These are phyloP conservation scores for Montipora foliosa DNA, from an alignment of 64 coral and sea anemone genomes.

Conservation along the genomic window DNA sequence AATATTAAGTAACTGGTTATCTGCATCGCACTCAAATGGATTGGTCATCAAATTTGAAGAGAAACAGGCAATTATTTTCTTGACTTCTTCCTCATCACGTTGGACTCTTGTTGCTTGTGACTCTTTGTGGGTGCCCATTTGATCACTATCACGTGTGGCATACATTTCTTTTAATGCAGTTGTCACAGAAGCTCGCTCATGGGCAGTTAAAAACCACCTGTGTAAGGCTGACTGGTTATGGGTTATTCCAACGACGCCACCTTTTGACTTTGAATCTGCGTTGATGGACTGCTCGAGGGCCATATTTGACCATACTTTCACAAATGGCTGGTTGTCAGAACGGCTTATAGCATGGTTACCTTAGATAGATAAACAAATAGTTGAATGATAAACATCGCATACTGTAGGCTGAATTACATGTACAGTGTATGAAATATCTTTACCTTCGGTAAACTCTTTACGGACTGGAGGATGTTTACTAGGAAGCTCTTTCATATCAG, in stretches of 20 bases:
- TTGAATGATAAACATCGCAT: background rate
- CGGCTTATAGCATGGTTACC: slow-evolving; percentile 45
- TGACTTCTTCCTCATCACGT: slow-evolving; percentile 65
- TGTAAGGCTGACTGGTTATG: slow-evolving; percentile 47
- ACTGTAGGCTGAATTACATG: background rate
- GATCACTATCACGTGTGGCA: background rate
- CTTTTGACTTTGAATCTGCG: slow-evolving; percentile 69
- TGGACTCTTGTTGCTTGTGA: slow-evolving; percentile 47
- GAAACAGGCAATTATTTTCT: slow-evolving; percentile 59
- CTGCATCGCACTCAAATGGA: slow-evolving; percentile 50
- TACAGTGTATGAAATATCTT: background rate
- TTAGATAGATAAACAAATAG: background rate
- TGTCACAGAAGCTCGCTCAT: slow-evolving; percentile 57
- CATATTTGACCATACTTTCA: slow-evolving; percentile 68
- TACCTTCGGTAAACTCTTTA: slow-evolving; percentile 51
- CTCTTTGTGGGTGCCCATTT: slow-evolving; percentile 51
- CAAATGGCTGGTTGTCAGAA: slow-evolving; percentile 45
- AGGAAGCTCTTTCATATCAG: slow-evolving; percentile 37
- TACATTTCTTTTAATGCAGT: slow-evolving; percentile 51
- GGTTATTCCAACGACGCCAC: slow-evolving; percentile 51
- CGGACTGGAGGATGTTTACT: slow-evolving; percentile 9
- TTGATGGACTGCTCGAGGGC: slow-evolving; percentile 71
- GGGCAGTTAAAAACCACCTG: slow-evolving; percentile 53
- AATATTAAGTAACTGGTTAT: slow-evolving; percentile 41
- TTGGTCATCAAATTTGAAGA: slow-evolving; percentile 66